A percentile compares a stretch with the other conserved stretches of the same genome.
Conservation (phyloP, 1,140 invertebrate species). For the Nasonia vitripennis region DNA sequence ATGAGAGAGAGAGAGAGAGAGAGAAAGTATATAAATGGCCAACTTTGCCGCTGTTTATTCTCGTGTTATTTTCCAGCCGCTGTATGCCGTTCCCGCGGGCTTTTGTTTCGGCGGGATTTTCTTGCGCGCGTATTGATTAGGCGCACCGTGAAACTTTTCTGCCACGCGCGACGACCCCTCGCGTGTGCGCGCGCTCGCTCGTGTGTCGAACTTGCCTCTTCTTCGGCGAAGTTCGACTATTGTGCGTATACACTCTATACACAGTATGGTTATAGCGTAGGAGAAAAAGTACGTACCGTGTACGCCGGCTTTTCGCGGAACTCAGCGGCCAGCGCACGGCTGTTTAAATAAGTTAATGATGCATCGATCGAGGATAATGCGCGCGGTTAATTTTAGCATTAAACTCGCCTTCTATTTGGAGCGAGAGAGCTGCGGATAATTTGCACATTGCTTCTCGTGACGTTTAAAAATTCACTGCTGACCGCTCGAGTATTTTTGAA, state of each 20-base stretch:
- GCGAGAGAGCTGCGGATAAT: too few relatives aligned
- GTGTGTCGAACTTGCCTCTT: conserved; percentile 25
- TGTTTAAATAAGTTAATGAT: conserved; percentile 28
- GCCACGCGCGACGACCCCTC: too few relatives aligned
- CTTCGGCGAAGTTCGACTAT: conserved; percentile 11
- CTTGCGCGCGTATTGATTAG: not conserved
- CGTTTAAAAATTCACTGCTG: too few relatives aligned
- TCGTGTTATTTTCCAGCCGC: not conserved
- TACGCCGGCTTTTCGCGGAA: not conserved
- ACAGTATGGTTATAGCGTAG: not conserved
- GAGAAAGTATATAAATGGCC: not conserved
- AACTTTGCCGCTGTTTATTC: not conserved
- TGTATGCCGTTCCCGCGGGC: not conserved
- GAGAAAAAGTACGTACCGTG: not conserved
- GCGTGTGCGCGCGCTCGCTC: too few relatives aligned
- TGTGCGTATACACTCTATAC: not conserved
- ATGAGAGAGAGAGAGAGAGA: not conserved
- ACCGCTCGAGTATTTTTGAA: too few relatives aligned
- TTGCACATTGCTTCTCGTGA: too few relatives aligned
- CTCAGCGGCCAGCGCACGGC: too few relatives aligned
- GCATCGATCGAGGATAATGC: not conserved
- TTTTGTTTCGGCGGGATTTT: not conserved
- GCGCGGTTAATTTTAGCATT: not conserved
- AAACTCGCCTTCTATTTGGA: not conserved
- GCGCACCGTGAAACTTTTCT: not conserved